Evolutionary conservation across 1,140 invertebrate species (phyloP).

Genomic region (Neodiprion pinetum): DNA sequence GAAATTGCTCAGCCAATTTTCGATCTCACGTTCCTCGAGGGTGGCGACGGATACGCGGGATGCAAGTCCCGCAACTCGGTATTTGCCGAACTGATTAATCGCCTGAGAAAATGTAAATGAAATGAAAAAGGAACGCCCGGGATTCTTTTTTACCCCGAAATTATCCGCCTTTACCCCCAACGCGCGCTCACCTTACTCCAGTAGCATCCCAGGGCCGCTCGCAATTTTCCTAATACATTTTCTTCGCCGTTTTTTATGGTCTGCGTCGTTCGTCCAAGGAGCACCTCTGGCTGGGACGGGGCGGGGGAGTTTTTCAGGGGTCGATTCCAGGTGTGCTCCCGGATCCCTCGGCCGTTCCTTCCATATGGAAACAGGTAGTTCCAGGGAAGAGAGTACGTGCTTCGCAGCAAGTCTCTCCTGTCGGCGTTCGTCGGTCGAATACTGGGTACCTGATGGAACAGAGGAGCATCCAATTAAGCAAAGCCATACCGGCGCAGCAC

Average conservation of each 20-base stretch:
- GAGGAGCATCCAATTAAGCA: no score
- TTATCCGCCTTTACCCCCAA: no score
- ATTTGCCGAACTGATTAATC: not conserved
- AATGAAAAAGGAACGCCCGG: not conserved
- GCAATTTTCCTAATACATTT: slow-evolving; percentile 35
- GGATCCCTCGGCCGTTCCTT: slow-evolving; percentile 38
- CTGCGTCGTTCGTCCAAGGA: not conserved
- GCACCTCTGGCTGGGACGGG: not conserved
- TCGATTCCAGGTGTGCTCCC: slow-evolving; percentile 32
- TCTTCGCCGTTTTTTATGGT: slow-evolving; percentile 9
- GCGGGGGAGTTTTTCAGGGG: slow-evolving; percentile 13
- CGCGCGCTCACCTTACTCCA: slow-evolving; percentile 25
- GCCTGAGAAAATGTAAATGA: not conserved
- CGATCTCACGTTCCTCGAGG: slow-evolving; percentile 6
- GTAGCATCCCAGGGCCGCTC: slow-evolving; percentile 38
- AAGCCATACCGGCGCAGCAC: no score
- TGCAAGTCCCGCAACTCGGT: not conserved
- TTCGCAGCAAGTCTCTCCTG: slow-evolving; percentile 33
- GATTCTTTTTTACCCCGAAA: no score
- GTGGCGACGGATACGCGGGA: not conserved
- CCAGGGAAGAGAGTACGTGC: slow-evolving; percentile 48
- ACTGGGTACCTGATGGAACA: slow-evolving; percentile 14
- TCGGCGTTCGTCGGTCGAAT: slow-evolving; percentile 28
- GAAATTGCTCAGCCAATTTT: slow-evolving; percentile 27
- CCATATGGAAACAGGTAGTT: slow-evolving; percentile 50